Percentiles rank a stretch among this genome's conserved stretches.
phyloP scores from a whole-genome alignment of 2,888 invertebrate species.

The Cheilosia grossa region DNA sequence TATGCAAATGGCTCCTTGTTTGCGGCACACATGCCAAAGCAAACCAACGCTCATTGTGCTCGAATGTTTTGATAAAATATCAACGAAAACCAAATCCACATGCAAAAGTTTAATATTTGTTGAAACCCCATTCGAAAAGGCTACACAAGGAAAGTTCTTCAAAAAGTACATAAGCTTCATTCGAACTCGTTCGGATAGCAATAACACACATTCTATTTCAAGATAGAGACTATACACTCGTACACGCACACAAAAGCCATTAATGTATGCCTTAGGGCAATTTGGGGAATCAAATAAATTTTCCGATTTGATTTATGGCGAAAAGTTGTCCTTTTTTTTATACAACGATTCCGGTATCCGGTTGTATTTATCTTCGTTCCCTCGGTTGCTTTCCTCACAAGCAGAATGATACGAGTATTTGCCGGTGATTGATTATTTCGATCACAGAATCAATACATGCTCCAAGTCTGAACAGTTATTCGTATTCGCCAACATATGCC shows the following conservation, averaged over 20 bases:
- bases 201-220: constrained; percentile 9
- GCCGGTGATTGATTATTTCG: constrained; percentile 66
- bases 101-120: constrained; percentile 18
- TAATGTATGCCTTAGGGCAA: constrained; percentile 42
- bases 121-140: background rate
- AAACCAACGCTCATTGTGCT: background rate
- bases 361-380: constrained; percentile 26
- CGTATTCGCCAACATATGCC: background rate
- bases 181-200: constrained; percentile 40
- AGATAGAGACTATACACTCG: constrained; percentile 2
- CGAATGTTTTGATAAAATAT: background rate
- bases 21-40: background rate
- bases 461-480: constrained; percentile 3
- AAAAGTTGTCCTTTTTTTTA: constrained; percentile 47
- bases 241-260: constrained; percentile 28
- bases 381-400: background rate
- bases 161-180: constrained; percentile 5
- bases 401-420: constrained; percentile 38
- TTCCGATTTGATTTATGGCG: constrained; percentile 65
- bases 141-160: constrained; percentile 14
- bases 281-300: constrained; percentile 63
- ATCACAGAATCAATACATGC: constrained; percentile 16
- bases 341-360: constrained; percentile 11
- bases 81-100: background rate
- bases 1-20: too few species aligned